phyloP scores from a whole-genome alignment of 2,113 vertebrate species.

The Oenanthe oenanthe region DNA sequence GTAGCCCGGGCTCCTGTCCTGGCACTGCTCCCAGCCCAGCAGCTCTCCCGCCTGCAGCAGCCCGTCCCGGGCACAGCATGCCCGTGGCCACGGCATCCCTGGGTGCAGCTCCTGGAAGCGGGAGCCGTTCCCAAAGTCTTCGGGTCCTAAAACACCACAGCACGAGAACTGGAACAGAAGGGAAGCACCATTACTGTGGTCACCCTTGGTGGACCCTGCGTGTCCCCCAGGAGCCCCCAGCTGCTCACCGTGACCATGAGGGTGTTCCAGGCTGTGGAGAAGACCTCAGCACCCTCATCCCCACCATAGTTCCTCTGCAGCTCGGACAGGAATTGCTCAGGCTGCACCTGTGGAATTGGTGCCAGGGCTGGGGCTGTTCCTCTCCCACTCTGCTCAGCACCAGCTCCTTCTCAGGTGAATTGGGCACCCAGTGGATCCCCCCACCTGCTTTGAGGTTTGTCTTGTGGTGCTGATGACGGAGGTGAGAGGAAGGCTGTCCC shows the following conservation, averaged over 20 bases:
- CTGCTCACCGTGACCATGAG: neutral
- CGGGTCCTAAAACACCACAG: slow-evolving; percentile 65
- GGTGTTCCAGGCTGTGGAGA: slow-evolving; percentile 66
- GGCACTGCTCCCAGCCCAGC: slow-evolving; percentile 40
- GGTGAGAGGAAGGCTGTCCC: neutral
- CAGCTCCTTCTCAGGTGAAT: neutral
- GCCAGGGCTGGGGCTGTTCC: neutral
- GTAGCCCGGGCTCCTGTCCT: neutral
- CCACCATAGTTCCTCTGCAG: slow-evolving; percentile 49
- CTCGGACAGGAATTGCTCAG: slow-evolving; percentile 14
- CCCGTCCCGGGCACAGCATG: slow-evolving; percentile 31
- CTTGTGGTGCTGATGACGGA: neutral
- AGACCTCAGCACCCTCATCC: slow-evolving; percentile 40
- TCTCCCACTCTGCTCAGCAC: neutral
- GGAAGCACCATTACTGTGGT: accelerated
- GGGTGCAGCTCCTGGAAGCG: slow-evolving; percentile 61
- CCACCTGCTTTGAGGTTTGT: neutral
- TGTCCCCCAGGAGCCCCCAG: neutral
- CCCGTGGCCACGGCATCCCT: neutral
- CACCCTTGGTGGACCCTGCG: neutral
- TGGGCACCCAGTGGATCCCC: neutral
- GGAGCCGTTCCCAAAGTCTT: slow-evolving; percentile 64
- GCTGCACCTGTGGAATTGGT: slow-evolving; percentile 16
- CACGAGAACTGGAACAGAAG: slow-evolving; percentile 59
- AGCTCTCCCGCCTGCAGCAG: neutral